These are phyloP conservation scores for Erebia epiphron DNA, from an alignment of 2,888 invertebrate species.

Conservation along the genomic window DNA sequence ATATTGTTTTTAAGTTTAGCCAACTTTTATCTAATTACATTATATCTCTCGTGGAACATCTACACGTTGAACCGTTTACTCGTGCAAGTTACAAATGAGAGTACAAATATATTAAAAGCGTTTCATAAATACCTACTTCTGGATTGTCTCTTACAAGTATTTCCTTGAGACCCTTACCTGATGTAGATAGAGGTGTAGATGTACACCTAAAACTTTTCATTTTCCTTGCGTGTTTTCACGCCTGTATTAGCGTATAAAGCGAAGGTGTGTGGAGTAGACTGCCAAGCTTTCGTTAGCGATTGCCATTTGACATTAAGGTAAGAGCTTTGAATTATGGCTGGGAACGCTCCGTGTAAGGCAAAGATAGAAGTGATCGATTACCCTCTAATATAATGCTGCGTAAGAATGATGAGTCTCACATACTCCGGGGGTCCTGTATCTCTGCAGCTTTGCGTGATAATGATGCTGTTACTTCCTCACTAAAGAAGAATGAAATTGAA, in stretches of 20 bases:
- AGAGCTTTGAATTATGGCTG: slow-evolving; percentile 17
- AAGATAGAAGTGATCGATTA: slow-evolving; percentile 20
- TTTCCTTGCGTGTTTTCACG: background rate
- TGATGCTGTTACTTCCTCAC: background rate
- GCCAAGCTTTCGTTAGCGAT: slow-evolving; percentile 4
- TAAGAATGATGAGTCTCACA: slow-evolving; percentile 4
- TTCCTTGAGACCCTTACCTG: too few relatives aligned
- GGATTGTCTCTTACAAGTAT: too few relatives aligned
- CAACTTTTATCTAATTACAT: too few relatives aligned
- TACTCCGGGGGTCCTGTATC: background rate
- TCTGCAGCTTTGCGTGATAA: background rate
- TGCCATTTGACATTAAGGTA: slow-evolving; percentile 19
- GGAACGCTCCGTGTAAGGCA: slow-evolving; percentile 10
- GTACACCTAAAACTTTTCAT: too few relatives aligned
- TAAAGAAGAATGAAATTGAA: too few relatives aligned
- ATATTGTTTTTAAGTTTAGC: too few relatives aligned
- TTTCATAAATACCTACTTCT: too few relatives aligned
- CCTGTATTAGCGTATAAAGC: background rate
- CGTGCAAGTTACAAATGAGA: too few relatives aligned
- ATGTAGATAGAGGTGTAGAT: too few relatives aligned
- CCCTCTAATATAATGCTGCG: slow-evolving; percentile 10
- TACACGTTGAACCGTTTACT: too few relatives aligned
- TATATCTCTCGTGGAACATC: too few relatives aligned
- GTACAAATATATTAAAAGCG: too few relatives aligned
- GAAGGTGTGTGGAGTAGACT: background rate